A percentile compares a stretch with the other conserved stretches of the same genome.
These are phyloP conservation scores for Cepphus grylle DNA, from an alignment of 2,113 vertebrate genomes.

Conservation along the genomic window DNA sequence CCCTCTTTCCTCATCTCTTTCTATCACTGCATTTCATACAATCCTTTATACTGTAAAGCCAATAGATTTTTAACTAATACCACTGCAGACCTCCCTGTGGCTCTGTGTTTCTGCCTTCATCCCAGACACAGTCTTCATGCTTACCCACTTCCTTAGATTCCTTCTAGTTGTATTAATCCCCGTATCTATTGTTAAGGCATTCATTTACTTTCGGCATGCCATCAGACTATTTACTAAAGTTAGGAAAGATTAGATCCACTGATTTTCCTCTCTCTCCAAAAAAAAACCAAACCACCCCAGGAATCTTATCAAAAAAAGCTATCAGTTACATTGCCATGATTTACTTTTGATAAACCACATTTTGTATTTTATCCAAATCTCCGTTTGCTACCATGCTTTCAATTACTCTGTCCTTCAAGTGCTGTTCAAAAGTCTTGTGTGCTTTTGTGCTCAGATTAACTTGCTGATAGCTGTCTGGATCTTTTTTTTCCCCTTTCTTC, in stretches of 20 bases:
- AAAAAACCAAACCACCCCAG: too few species aligned
- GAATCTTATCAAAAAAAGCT: not conserved
- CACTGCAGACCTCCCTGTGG: not conserved
- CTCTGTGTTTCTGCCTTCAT: not conserved
- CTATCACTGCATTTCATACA: not conserved
- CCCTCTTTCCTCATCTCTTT: not conserved
- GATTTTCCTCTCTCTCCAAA: not conserved
- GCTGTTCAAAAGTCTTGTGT: not conserved
- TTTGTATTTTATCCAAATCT: not conserved
- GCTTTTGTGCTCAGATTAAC: not conserved
- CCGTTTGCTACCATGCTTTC: not conserved
- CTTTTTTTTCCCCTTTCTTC: not conserved
- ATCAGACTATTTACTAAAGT: not conserved
- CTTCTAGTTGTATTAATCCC: not conserved
- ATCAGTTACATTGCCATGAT: not conserved
- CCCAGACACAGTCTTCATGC: not conserved
- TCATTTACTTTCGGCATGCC: not conserved
- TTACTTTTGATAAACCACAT: not conserved
- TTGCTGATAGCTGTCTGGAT: not conserved
- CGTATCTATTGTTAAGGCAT: accelerated
- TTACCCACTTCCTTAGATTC: not conserved
- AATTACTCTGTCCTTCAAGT: not conserved
- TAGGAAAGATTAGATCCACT: not conserved
- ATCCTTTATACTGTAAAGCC: not conserved
- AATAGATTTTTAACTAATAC: not conserved